Base-by-base conservation (phyloP, 2,888 invertebrate species). In the Poecilobothrus nobilitatus region DNA sequence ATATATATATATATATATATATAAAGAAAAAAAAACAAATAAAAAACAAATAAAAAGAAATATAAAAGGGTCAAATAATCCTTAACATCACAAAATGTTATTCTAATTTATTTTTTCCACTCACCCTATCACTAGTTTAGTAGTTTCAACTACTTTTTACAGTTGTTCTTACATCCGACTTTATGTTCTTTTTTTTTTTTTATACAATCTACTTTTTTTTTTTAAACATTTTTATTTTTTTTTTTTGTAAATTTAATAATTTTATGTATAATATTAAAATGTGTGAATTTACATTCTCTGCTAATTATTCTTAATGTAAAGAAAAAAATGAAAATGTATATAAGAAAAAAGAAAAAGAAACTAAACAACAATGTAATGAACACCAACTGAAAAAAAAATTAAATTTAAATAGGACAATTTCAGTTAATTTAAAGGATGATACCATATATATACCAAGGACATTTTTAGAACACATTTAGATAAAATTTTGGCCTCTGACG, bases 341-440 rank as follows among this genome's bases (percentile, higher is more conserved):
- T n/a, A 18, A 15, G 18, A 18, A 53, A 53, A 53, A 53, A n/a
- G 1, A 18, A 41, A 41, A 18, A 53, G 18, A 18, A 53, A 53
- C 18, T 4, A 53, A 53, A 53, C 6, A 53, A n/a, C 53, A 53
- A 53, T 44, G 7, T 27, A 41, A 41, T 41, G 41, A 6, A 41
- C 9, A 41, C 9, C 15, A 41, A 41, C 41, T 12, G 41, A 41
- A 41, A 41, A 41, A 41, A 41, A 53, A 53, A 53, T n/a, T 18
- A 53, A 53, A 18, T 53, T 53, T 53, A 53, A 53, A 53, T 53
- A 53, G 53, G 53, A 53, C 53, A 53, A 53, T 53, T 53, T 53
- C 18, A 53, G 53, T 53, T 53, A 53, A 53, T 53, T 53, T 53
- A 53, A 53, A 53, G 18, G 18, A n/a, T 3, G 9, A 53, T 53